A percentile compares a stretch with the other conserved stretches of the same genome.
These are phyloP conservation scores for Ephialtes manifestator DNA, from an alignment of 2,888 invertebrate genomes.

Conservation along the genomic window DNA sequence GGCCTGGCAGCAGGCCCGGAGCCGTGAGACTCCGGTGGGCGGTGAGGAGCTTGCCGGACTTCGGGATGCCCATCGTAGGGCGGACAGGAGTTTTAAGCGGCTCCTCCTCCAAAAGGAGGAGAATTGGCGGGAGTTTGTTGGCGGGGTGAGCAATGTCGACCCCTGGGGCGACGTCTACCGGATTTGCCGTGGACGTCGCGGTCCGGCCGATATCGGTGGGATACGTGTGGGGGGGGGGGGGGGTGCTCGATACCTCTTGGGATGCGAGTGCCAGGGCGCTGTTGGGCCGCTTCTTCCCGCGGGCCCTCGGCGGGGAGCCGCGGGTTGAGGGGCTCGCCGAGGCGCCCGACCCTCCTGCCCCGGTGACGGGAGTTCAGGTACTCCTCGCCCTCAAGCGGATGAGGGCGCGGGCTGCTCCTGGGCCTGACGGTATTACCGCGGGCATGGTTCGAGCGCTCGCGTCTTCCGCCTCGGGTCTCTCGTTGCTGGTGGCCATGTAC, in stretches of 20 bases:
- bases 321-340: background rate
- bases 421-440: background rate
- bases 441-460: background rate
- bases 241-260: background rate
- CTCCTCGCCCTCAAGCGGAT: background rate
- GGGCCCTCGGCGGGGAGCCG: background rate
- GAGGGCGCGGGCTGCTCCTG: background rate
- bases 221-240: conserved; percentile 18
- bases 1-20: background rate
- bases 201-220: conserved; percentile 24
- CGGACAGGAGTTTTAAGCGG: background rate
- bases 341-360: background rate
- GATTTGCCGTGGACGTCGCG: no score
- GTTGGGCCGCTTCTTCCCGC: conserved; percentile 18
- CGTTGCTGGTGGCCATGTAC: background rate
- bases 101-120: conserved; percentile 24
- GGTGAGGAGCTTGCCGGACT: background rate
- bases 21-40: background rate
- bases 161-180: no score
- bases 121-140: no score
- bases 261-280: conserved; percentile 19
- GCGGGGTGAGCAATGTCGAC: no score
- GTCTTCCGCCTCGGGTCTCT: background rate
- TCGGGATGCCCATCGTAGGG: background rate
- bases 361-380: background rate